Base-by-base conservation (phyloP, 1,140 invertebrate species). In the Andricus grossulariae region DNA sequence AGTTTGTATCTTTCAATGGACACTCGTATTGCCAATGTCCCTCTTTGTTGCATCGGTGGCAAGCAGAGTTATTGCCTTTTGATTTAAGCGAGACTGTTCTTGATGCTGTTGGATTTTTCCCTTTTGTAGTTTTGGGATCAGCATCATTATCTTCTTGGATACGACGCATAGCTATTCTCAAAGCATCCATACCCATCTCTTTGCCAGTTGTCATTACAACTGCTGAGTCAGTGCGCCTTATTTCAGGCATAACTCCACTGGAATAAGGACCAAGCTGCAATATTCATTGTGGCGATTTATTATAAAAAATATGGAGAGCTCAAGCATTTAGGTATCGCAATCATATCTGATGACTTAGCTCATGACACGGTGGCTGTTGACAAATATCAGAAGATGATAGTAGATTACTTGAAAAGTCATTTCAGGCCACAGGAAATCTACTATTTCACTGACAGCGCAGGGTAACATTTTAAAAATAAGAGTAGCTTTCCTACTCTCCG, bases 21-120 rank as follows among this genome's bases (percentile, higher is more conserved):
- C 77, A 83, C 7, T 79, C n/a, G 3, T 77, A 16, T 70, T 78
- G 50, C 75, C 72, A 79, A 50, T 85, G 82, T 10, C 75, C 78
- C 13, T 13, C 13, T 73, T 73, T 74, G 54, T 82, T 76, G 57
- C 78, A 85, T 75, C 73, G 74, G 71, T 70, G 78, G 19, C 78
- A 82, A 16, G 72, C 74, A 2, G 25, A 52, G 15, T 75, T 79
- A n/a, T 55, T 75, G 13, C 7, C 51, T 49, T 71, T 71, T 3
- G 50, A 39, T 71, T 66, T 78, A 5, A 16, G 11, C 0, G 70
- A 13, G 13, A 7, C 55, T 45, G n/a, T 73, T 73, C 76, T 80
- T 70, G 73, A 79, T 21, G 75, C 72, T 54, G 55, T 18, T 72
- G 77, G 71, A 25, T 76, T 49, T 73, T 74, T 75, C 71, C 5